These are phyloP conservation scores for Drosophila quasianomalipes DNA, from an alignment of 2,888 invertebrate genomes.

Conservation along the genomic window DNA sequence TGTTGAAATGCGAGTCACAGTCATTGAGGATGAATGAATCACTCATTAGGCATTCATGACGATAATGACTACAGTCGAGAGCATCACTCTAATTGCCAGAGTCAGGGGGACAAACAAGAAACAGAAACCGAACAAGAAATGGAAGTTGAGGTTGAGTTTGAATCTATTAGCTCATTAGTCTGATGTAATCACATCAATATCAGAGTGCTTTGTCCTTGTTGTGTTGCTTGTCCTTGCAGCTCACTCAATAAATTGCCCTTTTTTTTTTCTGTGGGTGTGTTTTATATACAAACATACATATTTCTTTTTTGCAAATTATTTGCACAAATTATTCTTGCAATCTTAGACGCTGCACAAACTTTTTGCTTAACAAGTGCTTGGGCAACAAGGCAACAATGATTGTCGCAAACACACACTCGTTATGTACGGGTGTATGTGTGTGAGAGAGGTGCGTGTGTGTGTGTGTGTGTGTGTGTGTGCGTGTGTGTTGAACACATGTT, in stretches of 20 bases:
- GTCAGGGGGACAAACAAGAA: background rate
- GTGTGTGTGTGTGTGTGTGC: conserved; percentile 3
- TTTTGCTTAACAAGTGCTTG: conserved; percentile 31
- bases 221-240: conserved; percentile 20
- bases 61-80: conserved; percentile 53
- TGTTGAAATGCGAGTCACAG: conserved; percentile 1
- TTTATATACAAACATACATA: background rate
- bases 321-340: conserved; percentile 43
- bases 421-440: background rate
- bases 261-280: background rate
- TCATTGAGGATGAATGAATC: conserved; percentile 43
- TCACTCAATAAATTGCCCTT: conserved; percentile 19
- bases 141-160: conserved; percentile 11
- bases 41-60: conserved; percentile 56
- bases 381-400: conserved; percentile 52
- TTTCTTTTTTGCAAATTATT: conserved; percentile 29
- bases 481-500: conserved; percentile 59
- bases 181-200: conserved; percentile 55
- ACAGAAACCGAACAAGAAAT: background rate
- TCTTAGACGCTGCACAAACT: conserved; percentile 42
- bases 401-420: conserved; percentile 29
- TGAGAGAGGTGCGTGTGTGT: no score
- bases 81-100: conserved; percentile 39
- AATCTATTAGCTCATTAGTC: conserved; percentile 70
- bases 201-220: conserved; percentile 27